These are phyloP conservation scores for Macroramphosus scolopax DNA, from an alignment of 2,797 vertebrate genomes.

Conservation along the genomic window DNA sequence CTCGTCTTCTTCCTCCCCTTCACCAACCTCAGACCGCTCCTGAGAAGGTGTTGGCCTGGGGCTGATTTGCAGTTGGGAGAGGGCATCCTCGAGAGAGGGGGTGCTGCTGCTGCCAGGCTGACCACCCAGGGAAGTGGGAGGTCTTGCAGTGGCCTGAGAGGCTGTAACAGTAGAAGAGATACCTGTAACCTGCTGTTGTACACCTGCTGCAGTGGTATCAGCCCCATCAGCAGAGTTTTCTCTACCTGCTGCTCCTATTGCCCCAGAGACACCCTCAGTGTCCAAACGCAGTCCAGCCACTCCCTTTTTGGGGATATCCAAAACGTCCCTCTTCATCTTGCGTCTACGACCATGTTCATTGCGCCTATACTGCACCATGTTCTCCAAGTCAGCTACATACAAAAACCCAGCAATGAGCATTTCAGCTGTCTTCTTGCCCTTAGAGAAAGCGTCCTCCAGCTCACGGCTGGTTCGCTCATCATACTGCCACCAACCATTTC, in stretches of 20 bases:
- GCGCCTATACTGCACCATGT: conserved; percentile 98
- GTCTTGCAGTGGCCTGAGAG: conserved; percentile 73
- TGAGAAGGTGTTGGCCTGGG: conserved; percentile 74
- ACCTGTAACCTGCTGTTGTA: conserved; percentile 68
- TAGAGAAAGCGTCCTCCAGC: conserved; percentile 95
- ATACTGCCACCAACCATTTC: conserved; percentile 99
- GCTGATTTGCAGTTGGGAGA: conserved; percentile 87
- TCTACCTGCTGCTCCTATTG: conserved; percentile 74
- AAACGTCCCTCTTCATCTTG: conserved; percentile 95
- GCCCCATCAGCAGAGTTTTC: conserved; percentile 94
- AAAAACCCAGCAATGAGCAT: conserved; percentile 98
- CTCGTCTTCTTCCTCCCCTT: conserved; percentile 87
- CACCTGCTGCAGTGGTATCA: conserved; percentile 73
- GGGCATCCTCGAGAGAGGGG: conserved; percentile 81
- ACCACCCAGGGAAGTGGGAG: conserved; percentile 81
- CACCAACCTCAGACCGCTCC: conserved; percentile 81
- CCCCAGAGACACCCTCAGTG: conserved; percentile 62
- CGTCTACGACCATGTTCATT: conserved; percentile 96
- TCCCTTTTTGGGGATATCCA: conserved; percentile 97
- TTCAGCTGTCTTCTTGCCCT: conserved; percentile 97
- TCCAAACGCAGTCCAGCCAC: conserved; percentile 94
- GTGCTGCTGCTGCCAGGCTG: conserved; percentile 79
- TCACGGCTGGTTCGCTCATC: conserved; percentile 97
- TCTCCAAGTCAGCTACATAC: conserved; percentile 96
- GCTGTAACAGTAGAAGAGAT: conserved; percentile 50